Conservation (phyloP, 2,888 invertebrate genomes). For the Drosophila phalerata region DNA sequence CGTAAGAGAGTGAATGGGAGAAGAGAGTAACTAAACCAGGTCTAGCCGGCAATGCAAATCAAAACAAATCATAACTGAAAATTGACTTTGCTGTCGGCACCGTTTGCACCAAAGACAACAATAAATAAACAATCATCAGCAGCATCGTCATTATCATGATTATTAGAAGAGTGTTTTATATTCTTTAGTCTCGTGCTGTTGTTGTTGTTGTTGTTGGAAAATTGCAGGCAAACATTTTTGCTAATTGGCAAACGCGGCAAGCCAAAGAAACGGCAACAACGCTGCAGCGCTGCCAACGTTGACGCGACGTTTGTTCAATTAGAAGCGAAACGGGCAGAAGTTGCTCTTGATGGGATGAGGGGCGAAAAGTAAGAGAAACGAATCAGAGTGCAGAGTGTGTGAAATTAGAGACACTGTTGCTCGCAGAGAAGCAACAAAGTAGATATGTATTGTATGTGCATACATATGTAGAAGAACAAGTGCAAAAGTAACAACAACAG, state of each 20-base stretch:
- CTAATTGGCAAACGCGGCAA: conserved; percentile 66
- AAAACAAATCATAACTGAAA: conserved; percentile 47
- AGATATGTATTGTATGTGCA: too few species aligned
- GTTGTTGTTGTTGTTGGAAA: conserved; percentile 38
- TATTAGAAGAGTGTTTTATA: conserved; percentile 13
- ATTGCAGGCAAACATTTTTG: conserved; percentile 70
- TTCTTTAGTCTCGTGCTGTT: conserved; percentile 26
- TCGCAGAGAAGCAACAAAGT: conserved; percentile 17
- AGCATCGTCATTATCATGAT: conserved; percentile 16
- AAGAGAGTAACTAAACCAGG: conserved; percentile 53
- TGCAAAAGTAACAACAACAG: conserved; percentile 32
- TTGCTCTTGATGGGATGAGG: conserved; percentile 6
- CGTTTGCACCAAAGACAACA: conserved; percentile 22
- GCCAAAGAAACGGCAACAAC: conserved; percentile 27
- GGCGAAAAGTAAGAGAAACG: not conserved
- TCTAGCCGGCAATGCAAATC: conserved; percentile 69
- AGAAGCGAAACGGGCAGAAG: conserved; percentile 52
- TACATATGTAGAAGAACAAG: conserved; percentile 1
- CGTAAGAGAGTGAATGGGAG: not conserved
- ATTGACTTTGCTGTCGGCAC: conserved; percentile 14
- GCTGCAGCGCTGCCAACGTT: conserved; percentile 20
- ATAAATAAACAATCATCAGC: conserved; percentile 7
- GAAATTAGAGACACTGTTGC: conserved; percentile 40
- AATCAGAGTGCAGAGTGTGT: conserved; percentile 41
- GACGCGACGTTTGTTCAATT: conserved; percentile 68